Conservation (phyloP, 1,140 invertebrate species). For the Brachionus plicatilis region DNA sequence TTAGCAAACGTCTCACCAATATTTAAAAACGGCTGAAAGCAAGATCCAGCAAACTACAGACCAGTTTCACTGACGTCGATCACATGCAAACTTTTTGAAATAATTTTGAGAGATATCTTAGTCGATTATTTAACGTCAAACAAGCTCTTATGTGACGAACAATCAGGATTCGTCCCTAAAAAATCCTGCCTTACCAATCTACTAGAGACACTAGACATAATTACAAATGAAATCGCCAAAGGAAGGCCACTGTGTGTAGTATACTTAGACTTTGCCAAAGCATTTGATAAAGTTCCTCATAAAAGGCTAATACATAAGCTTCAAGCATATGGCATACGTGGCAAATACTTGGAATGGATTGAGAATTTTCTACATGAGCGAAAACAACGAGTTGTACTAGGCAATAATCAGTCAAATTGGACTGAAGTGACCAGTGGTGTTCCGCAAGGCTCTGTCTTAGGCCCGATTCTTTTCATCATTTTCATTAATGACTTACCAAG, state of each 20-base stretch:
- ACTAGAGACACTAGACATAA: too few species aligned
- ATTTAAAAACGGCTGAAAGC: not conserved
- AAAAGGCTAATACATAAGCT: constrained; percentile 39
- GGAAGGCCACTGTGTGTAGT: too few species aligned
- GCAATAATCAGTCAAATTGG: not conserved
- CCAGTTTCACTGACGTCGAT: constrained; percentile 12
- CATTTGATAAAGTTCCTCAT: constrained; percentile 42
- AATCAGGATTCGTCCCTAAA: too few species aligned
- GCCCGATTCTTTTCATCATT: too few species aligned
- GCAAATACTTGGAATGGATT: constrained; percentile 41
- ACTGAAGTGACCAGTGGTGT: not conserved
- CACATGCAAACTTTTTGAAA: not conserved
- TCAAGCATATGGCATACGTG: constrained; percentile 29
- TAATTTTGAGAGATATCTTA: not conserved
- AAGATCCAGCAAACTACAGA: constrained; percentile 17
- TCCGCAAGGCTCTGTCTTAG: too few species aligned
- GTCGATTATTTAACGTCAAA: not conserved
- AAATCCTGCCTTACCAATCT: too few species aligned
- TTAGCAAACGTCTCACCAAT: not conserved
- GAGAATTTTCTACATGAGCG: not conserved
- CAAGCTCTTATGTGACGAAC: constrained; percentile 5
- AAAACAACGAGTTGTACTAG: not conserved
- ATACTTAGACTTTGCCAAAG: constrained; percentile 42
- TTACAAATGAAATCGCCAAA: too few species aligned
- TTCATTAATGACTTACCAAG: too few species aligned